phyloP scores from a whole-genome alignment of 2,113 vertebrate genomes.

The Ptilonorhynchus violaceus region DNA sequence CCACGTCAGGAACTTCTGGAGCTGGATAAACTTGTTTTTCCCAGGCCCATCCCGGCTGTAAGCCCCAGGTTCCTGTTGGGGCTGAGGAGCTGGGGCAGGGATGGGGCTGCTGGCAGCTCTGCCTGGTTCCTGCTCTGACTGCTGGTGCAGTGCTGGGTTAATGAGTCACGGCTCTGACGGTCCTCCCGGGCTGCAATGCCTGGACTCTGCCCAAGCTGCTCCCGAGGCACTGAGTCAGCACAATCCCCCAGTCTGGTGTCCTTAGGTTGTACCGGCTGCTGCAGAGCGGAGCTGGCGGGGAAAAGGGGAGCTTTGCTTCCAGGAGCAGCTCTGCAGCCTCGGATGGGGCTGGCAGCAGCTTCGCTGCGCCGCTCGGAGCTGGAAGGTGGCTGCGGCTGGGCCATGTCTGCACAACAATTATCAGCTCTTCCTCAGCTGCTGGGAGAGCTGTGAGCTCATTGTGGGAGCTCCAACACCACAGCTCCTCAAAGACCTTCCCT shows the following conservation, averaged over 20 bases:
- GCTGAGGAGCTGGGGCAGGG: neutral
- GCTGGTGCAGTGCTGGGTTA: neutral
- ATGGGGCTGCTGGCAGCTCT: rapidly evolving
- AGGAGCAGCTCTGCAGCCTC: neutral
- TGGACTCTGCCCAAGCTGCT: slow-evolving; percentile 1
- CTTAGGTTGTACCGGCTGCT: neutral
- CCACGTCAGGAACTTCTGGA: neutral
- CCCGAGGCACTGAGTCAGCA: neutral
- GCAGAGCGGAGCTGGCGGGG: neutral
- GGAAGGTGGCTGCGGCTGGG: neutral
- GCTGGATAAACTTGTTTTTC: neutral
- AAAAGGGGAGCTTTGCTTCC: neutral
- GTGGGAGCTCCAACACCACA: neutral
- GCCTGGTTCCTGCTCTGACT: neutral
- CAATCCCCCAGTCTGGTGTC: neutral
- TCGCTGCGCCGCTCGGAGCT: neutral
- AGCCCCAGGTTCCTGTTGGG: neutral
- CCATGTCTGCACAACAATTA: neutral
- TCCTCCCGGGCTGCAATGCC: neutral
- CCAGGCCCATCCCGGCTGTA: neutral
- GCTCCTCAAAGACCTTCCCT: neutral
- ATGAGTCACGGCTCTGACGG: neutral
- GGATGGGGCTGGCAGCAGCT: neutral
- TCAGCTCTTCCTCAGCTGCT: neutral
- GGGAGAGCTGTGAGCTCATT: neutral